These are phyloP conservation scores for Acanthisitta chloris DNA, from an alignment of 2,113 vertebrate genomes.

Conservation along the genomic window DNA sequence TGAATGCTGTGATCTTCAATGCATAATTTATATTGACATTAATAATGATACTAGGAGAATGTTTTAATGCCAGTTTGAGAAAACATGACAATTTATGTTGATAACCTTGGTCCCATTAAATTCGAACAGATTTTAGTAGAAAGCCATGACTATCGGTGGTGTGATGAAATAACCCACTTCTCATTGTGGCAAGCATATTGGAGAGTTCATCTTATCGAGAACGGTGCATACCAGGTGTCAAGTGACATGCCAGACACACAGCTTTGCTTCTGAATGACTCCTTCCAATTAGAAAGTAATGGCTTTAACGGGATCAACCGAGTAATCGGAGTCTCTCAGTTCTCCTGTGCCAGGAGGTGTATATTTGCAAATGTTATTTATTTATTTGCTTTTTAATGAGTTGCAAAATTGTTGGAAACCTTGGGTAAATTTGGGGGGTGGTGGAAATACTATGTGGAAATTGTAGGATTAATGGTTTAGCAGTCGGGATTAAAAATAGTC, in stretches of 20 bases:
- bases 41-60: conserved; percentile 19
- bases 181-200: neutral
- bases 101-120: conserved; percentile 5
- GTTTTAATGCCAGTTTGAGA: conserved; percentile 47
- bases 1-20: conserved; percentile 11
- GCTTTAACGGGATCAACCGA: neutral
- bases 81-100: conserved; percentile 18
- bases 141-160: neutral
- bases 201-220: conserved; percentile 18
- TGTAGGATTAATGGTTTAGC: conserved; percentile 76
- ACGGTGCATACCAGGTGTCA: conserved; percentile 13
- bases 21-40: conserved; percentile 58
- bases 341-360: neutral
- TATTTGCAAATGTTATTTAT: conserved; percentile 18
- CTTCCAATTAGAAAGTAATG: conserved; percentile 54
- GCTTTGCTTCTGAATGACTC: conserved; percentile 51
- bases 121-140: neutral
- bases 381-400: neutral
- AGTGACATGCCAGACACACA: conserved; percentile 21
- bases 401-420: neutral
- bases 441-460: conserved; percentile 67
- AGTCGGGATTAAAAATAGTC: conserved; percentile 70
- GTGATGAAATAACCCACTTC: conserved; percentile 24
- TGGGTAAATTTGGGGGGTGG: conserved; percentile 37
- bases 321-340: conserved; percentile 3